Evolutionary conservation across 2,113 vertebrate genomes (phyloP), one percentile per base, ranked within the genome.

Genomic region (Phalacrocorax brasilianus): DNA sequence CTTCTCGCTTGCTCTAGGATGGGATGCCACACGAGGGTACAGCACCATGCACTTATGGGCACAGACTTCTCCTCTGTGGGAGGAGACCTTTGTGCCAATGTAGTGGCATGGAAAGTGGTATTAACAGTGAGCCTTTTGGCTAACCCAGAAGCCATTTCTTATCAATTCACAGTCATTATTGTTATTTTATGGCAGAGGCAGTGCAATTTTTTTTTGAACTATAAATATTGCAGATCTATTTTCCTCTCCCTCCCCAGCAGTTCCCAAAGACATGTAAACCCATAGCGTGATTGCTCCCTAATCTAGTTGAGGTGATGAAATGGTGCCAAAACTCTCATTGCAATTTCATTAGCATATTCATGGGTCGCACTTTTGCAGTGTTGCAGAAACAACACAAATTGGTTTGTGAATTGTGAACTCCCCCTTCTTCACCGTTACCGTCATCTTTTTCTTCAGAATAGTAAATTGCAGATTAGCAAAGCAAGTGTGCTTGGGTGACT

Each of bases 331-430:
- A 97, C 89, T 96, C 98, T 98, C 97, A 93, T 95, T 97, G 97
- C 97, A 97, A 98, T 98, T 98, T 98, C 97, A 98, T 98, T 96
- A 98, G 91, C 97, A 98, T 98, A 98, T 98, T 98, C 97, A 98
- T 98, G 98, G 98, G 96, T 91, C n/a, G 28, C 76, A 98, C 97
- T 98, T 98, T 97, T 98, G 97, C 98, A 98, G 97, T 98, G 98
- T 98, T 98, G 98, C 98, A 98, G 98, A 98, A 98, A 98, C 98
- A 98, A 98, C 97, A 97, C 97, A 98, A 98, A 98, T 98, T 98
- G 98, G 97, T 97, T 98, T 98, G 98, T 96, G 98, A 88, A 97
- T 98, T 98, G 98, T 98, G 97, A 98, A 97, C 97, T 98, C 98
- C 97, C 98, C 96, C 81, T 98, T 97, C 97, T 93, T 97, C 42